Evolutionary conservation across 2,797 vertebrate genomes (phyloP).

Genomic region (Sciaenops ocellatus): DNA sequence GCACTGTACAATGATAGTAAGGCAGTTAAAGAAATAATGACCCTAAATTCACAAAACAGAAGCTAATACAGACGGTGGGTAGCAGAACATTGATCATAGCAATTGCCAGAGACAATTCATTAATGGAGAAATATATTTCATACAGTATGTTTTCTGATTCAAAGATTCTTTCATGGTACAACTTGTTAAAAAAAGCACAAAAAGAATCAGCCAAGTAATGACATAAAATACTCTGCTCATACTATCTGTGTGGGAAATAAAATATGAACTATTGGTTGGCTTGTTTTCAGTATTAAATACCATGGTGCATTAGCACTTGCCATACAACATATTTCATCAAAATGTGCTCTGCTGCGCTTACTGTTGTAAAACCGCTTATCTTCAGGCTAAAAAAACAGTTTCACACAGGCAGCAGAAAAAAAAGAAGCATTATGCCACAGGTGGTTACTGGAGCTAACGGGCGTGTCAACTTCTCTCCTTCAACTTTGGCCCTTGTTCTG

Average conservation of each 20-base stretch:
- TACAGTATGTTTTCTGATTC: conserved; percentile 2
- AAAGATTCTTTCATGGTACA: not conserved
- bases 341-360: conserved; percentile 38
- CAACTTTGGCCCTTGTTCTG: conserved; percentile 62
- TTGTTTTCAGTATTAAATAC: conserved; percentile 27
- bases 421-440: conserved; percentile 52
- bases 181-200: conserved; percentile 15
- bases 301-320: conserved; percentile 22
- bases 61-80: not conserved
- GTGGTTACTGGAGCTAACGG: conserved; percentile 58
- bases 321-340: conserved; percentile 45
- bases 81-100: not conserved
- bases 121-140: not conserved
- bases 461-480: conserved; percentile 60
- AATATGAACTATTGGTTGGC: conserved; percentile 23
- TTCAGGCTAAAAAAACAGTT: conserved; percentile 46
- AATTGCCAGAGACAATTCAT: not conserved
- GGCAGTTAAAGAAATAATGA: not conserved
- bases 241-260: conserved; percentile 21
- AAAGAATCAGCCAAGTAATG: conserved; percentile 12
- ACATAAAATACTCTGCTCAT: conserved; percentile 7
- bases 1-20: not conserved
- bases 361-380: conserved; percentile 46
- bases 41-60: not conserved
- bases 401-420: conserved; percentile 46